A percentile compares a stretch with the other conserved stretches of the same genome.
Conservation (phyloP, 2,888 invertebrate species). For the Nemapogon koenigi region DNA sequence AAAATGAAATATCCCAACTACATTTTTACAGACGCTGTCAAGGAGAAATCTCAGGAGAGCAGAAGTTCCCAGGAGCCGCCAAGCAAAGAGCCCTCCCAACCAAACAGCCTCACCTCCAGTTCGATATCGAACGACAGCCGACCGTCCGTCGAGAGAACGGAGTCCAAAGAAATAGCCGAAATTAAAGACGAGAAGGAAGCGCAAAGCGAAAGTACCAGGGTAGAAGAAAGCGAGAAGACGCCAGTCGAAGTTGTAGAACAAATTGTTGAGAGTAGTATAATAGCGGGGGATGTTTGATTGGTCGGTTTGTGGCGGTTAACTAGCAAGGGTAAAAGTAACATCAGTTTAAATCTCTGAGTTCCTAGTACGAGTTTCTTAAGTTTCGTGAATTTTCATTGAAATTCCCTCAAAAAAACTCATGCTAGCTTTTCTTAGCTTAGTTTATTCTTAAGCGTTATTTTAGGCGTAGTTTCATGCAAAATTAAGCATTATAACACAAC, state of each 20-base stretch:
- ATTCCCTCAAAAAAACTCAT: no score
- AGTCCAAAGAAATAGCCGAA: slow-evolving; percentile 22
- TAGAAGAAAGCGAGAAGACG: neutral
- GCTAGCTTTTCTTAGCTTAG: no score
- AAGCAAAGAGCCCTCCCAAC: slow-evolving; percentile 48
- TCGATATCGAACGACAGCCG: slow-evolving; percentile 51
- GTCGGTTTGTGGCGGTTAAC: no score
- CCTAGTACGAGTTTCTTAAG: no score
- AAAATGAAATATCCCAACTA: no score
- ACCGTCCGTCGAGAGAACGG: slow-evolving; percentile 28
- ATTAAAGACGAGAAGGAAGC: slow-evolving; percentile 2
- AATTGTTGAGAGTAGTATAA: neutral
- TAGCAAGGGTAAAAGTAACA: no score
- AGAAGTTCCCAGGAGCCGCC: slow-evolving; percentile 44
- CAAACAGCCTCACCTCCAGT: slow-evolving; percentile 49
- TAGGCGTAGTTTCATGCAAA: no score
- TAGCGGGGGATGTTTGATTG: no score
- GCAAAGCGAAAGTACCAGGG: slow-evolving; percentile 2
- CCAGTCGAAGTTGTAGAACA: slow-evolving; percentile 13
- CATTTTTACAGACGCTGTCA: slow-evolving; percentile 28
- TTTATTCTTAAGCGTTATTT: no score
- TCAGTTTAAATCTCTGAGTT: no score
- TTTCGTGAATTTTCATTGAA: no score
- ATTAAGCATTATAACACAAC: no score
- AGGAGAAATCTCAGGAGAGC: slow-evolving; percentile 35